A percentile compares a stretch with the other conserved stretches of the same genome.
phyloP scores from a whole-genome alignment of 2,888 invertebrate species.

The Pterobdella sp. region DNA sequence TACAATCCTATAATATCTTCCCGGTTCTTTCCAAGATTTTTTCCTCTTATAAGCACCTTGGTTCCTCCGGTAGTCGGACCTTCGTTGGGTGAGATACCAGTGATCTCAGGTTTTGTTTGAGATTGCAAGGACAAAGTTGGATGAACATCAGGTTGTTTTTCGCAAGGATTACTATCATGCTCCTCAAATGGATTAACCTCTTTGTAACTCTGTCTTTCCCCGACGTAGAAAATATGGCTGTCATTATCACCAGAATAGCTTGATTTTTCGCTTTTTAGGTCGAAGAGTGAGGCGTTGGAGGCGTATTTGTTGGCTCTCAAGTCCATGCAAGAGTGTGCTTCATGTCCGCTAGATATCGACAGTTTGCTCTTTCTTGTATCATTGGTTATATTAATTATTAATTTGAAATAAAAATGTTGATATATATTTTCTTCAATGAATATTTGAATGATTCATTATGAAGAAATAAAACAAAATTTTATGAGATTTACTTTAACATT shows the following conservation, averaged over 20 bases:
- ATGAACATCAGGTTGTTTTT: background rate
- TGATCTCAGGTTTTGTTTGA: constrained; percentile 41
- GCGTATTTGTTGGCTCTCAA: background rate
- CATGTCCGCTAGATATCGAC: background rate
- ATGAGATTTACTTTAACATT: too few relatives aligned
- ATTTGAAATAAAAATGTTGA: too few relatives aligned
- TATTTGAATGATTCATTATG: background rate
- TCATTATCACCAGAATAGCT: too few relatives aligned
- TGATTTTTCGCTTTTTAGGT: background rate
- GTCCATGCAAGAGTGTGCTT: background rate
- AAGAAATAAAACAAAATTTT: background rate
- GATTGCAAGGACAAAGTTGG: background rate
- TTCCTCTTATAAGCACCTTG: constrained; percentile 43
- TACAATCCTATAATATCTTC: constrained; percentile 45
- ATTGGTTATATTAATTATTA: too few relatives aligned
- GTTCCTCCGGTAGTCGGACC: constrained; percentile 45
- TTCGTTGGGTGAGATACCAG: constrained; percentile 42
- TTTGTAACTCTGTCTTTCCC: background rate
- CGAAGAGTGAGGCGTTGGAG: background rate
- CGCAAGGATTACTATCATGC: too few relatives aligned
- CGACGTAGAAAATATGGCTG: background rate
- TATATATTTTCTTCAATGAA: too few relatives aligned
- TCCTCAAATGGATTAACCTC: too few relatives aligned
- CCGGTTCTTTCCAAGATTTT: constrained; percentile 44
- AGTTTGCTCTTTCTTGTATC: too few relatives aligned